These are phyloP conservation scores for Falcunculus frontatus DNA, from an alignment of 2,113 vertebrate genomes.

Conservation along the genomic window DNA sequence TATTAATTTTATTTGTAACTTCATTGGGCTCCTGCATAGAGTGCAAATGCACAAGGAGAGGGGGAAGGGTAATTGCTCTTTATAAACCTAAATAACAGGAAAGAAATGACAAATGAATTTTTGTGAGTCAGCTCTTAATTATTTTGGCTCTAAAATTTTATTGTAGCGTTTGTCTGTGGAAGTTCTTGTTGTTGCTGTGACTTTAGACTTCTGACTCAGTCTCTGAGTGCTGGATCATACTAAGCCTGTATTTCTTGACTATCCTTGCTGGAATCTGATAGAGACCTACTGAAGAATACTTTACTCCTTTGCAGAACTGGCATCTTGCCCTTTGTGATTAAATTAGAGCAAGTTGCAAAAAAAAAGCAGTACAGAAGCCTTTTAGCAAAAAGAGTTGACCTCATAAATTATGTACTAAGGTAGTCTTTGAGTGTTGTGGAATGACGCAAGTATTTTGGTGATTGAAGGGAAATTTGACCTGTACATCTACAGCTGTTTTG, in stretches of 20 bases:
- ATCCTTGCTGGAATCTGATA: neutral
- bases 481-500: neutral
- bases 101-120: neutral
- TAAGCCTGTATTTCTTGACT: neutral
- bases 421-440: neutral
- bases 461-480: neutral
- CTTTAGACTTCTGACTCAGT: neutral
- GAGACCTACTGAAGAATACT: neutral
- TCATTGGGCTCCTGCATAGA: neutral
- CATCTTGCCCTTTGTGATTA: neutral
- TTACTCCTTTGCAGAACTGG: neutral
- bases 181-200: neutral
- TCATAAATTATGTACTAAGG: neutral
- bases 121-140: neutral
- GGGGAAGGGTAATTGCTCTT: neutral
- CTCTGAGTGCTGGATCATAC: neutral
- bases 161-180: neutral
- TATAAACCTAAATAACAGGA: neutral
- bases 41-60: neutral
- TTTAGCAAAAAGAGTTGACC: neutral
- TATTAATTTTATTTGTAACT: neutral
- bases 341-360: neutral
- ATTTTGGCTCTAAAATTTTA: neutral
- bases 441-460: neutral
- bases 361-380: neutral